Evolutionary conservation across 2,888 invertebrate species (phyloP), one percentile per base, ranked within the genome.

Genomic region (Drosophila tanythrix): DNA sequence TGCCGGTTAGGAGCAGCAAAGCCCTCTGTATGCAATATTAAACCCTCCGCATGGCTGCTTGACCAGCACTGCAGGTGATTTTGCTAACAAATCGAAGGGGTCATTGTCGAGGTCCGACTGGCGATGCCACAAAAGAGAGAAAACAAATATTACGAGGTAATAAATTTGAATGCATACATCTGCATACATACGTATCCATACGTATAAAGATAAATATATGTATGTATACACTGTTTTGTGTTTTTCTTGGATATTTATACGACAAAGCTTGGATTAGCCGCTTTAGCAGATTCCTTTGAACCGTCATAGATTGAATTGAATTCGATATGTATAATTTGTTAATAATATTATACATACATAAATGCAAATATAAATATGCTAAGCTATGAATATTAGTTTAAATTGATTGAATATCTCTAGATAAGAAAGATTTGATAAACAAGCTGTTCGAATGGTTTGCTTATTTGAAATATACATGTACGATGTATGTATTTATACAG

Each of bases 21-120:
- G 43, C 25, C 56, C 68, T 77, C 74, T 83, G 72, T 70, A 77
- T 89, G 75, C 61, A 89, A 82, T 84, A 84, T 87, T 83, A 74
- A 85, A 84, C 73, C 63, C 75, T 58, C 56, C 68, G 68, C 71
- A 65, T 63, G 63, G 73, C 50, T 72, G 60, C 62, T 64, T 43
- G 52, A 63, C 29, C 66, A 51, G 68, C 85, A 73, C 85, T 84
- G 85, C 85, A 89, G 85, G 85, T 87, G 85, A 89, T 89, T 87
- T 82, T 70, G 85, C 88, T 89, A 79, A 85, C 84, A 83, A 81
- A 76, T 68, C 63, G 50, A 48, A 46, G 72, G 76, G 78, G 78
- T 78, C 78, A 78, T 71, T 78, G 55, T 59, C 64, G 64, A 48
- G 70, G 48, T 62, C 36, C 62, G 38, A 35, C n/a, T 18, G 74